Percentiles rank a stretch among this genome's conserved stretches.
These are phyloP conservation scores for Esperia sulphurella DNA, from an alignment of 2,888 invertebrate species.

Conservation along the genomic window DNA sequence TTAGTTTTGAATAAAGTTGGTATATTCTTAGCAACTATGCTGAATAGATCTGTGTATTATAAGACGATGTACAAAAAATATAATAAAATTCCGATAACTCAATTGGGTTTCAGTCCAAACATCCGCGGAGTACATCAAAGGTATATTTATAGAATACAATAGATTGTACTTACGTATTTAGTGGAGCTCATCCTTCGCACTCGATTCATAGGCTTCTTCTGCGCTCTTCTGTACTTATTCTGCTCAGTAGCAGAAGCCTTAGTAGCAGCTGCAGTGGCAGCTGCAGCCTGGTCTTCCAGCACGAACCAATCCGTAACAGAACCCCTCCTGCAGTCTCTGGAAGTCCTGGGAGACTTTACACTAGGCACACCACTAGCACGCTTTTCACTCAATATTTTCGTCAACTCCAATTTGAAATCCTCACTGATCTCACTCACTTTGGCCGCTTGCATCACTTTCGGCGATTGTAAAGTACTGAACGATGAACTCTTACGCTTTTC, in stretches of 20 bases:
- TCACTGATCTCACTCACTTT: constrained; percentile 62
- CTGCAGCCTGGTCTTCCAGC: constrained; percentile 48
- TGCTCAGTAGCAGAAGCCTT: constrained; percentile 22
- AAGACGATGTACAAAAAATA: too few relatives aligned
- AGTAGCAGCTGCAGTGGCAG: constrained; percentile 8
- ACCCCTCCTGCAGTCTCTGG: constrained; percentile 38
- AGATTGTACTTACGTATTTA: constrained; percentile 67
- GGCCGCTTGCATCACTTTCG: constrained; percentile 58
- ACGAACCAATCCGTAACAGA: constrained; percentile 74
- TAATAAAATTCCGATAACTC: too few relatives aligned
- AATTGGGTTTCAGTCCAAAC: too few relatives aligned
- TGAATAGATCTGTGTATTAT: too few relatives aligned
- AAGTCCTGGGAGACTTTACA: constrained; percentile 32
- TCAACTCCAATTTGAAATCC: constrained; percentile 59
- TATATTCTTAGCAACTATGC: too few relatives aligned
- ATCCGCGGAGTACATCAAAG: too few relatives aligned
- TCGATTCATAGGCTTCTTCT: constrained; percentile 57
- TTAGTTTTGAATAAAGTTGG: too few relatives aligned
- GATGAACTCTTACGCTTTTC: constrained; percentile 63
- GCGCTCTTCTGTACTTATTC: constrained; percentile 57
- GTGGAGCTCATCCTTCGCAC: constrained; percentile 70
- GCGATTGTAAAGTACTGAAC: constrained; percentile 56
- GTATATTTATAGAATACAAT: too few relatives aligned
- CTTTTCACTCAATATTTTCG: constrained; percentile 42
- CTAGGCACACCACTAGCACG: constrained; percentile 26